These are phyloP conservation scores for Amblyopsis rosae DNA, from an alignment of 2,113 vertebrate genomes.

Conservation along the genomic window DNA sequence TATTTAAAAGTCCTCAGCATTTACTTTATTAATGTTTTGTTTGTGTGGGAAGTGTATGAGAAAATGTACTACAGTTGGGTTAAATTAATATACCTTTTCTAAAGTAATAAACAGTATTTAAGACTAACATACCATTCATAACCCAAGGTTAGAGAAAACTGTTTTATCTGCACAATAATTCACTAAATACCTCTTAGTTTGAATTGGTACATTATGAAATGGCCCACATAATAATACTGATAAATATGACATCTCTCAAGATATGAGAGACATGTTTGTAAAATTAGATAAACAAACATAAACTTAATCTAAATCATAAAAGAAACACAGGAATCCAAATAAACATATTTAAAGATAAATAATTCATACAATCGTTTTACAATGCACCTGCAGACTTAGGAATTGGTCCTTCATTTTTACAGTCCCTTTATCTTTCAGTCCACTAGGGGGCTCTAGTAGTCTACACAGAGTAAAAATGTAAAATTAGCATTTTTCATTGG, in stretches of 20 bases:
- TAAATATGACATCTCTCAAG: no score
- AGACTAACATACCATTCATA: not conserved
- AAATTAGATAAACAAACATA: conserved; percentile 5
- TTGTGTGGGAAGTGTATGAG: no score
- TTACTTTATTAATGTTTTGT: no score
- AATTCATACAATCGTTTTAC: conserved; percentile 36
- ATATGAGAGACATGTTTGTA: not conserved
- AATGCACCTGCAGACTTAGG: conserved; percentile 18
- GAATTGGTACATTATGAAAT: no score
- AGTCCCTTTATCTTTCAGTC: conserved; percentile 1
- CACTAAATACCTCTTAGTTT: no score
- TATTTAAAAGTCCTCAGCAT: no score
- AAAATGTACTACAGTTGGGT: no score
- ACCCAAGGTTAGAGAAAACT: not conserved
- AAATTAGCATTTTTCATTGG: not conserved
- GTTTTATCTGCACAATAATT: no score
- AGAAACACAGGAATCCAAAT: not conserved
- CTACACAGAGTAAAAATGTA: conserved; percentile 10
- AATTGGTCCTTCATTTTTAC: conserved; percentile 42
- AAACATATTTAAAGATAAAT: conserved; percentile 13
- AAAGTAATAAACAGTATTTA: no score
- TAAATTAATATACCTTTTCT: no score
- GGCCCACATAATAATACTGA: no score
- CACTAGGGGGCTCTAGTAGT: conserved; percentile 41
- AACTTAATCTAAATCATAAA: not conserved